Conservation (phyloP, 2,113 vertebrate genomes). For the Paracanthobrama guichenoti region DNA sequence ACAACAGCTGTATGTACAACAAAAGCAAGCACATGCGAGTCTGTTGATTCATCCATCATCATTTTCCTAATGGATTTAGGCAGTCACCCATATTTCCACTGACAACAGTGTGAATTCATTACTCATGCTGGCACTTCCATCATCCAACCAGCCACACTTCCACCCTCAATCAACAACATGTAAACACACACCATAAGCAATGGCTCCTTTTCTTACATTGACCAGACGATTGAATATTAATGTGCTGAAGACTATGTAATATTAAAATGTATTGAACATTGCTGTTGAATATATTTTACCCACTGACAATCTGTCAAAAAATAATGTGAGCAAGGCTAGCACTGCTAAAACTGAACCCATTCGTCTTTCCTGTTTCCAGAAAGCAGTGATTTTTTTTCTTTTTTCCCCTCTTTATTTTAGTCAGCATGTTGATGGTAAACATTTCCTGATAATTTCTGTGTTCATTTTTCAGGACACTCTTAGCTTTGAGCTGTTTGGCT, state of each 20-base stretch:
- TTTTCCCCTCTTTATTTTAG: background rate
- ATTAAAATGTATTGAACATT: background rate
- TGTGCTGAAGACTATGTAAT: background rate
- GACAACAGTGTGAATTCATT: conserved; percentile 47
- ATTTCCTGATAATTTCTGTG: background rate
- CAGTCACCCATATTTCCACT: conserved; percentile 41
- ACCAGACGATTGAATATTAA: background rate
- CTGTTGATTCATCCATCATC: conserved; percentile 46
- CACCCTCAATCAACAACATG: conserved; percentile 5
- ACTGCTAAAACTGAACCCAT: background rate
- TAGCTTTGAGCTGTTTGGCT: conserved; percentile 9
- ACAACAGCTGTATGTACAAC: conserved; percentile 33
- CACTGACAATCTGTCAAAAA: background rate
- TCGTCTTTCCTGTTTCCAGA: background rate
- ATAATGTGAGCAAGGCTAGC: background rate
- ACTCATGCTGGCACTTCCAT: conserved; percentile 30
- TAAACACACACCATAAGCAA: background rate
- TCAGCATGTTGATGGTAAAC: conserved; percentile 17
- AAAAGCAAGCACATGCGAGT: conserved; percentile 34
- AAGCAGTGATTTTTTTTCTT: background rate
- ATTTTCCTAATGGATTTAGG: conserved; percentile 54
- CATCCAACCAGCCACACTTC: conserved; percentile 29
- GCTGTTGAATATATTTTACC: background rate
- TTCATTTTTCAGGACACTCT: conserved; percentile 17
- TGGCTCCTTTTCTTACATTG: background rate